Evolutionary conservation across 2,113 vertebrate genomes (phyloP).

Genomic region (Odobenus rosmarus): DNA sequence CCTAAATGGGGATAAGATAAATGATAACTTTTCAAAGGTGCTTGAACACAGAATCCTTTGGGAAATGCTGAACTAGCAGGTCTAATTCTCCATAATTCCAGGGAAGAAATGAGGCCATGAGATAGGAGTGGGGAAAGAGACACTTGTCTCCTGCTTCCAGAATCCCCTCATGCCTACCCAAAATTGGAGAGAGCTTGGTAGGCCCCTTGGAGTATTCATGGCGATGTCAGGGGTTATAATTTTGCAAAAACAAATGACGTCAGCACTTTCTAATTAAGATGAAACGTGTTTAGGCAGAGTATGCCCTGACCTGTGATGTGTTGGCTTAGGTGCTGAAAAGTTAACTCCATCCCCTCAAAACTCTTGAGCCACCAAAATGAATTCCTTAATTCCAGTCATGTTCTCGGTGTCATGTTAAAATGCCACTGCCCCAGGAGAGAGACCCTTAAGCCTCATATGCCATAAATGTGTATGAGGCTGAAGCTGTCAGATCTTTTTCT

Average conservation of each 20-base stretch:
- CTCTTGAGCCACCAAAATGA: not conserved
- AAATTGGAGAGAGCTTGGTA: not conserved
- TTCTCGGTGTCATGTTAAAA: not conserved
- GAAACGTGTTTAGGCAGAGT: not conserved
- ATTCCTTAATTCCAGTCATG: not conserved
- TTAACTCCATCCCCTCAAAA: not conserved
- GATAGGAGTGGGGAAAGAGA: not conserved
- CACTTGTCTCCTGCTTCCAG: not conserved
- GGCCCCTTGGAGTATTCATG: not conserved
- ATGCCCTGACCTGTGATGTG: not conserved
- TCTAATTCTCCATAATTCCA: not conserved
- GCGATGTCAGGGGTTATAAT: not conserved
- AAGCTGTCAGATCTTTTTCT: not conserved
- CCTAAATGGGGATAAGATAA: not conserved
- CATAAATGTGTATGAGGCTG: not conserved
- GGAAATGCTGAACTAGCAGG: not conserved
- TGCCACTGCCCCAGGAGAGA: not conserved
- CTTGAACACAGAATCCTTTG: not conserved
- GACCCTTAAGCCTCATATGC: not conserved
- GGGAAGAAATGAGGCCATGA: not conserved
- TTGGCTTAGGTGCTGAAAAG: not conserved
- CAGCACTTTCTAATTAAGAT: not conserved
- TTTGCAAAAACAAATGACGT: not conserved
- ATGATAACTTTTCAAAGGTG: not conserved
- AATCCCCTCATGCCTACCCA: rapidly evolving